A percentile compares a stretch with the other conserved stretches of the same genome.
Evolutionary conservation across 2,797 vertebrate genomes (phyloP).

Genomic region (Arnoldichthys spilopterus): DNA sequence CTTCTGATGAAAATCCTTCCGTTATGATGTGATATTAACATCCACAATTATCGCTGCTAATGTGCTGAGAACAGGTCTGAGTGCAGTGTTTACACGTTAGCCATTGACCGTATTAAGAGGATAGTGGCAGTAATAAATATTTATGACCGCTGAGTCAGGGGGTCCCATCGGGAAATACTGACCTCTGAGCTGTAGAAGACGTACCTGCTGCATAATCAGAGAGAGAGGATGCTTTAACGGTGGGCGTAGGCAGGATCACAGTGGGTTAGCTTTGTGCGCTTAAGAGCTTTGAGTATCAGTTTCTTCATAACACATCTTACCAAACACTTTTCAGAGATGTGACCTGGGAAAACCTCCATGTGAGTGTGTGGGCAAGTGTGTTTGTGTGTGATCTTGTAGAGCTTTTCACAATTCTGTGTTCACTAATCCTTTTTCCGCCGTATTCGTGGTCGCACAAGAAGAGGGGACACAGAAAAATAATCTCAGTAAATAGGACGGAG

Average conservation of each 20-base stretch:
- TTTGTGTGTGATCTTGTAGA: slow-evolving; percentile 4
- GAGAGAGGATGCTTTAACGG: slow-evolving; percentile 28
- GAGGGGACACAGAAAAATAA: slow-evolving; percentile 12
- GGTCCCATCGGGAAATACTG: slow-evolving; percentile 50
- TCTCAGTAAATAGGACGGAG: slow-evolving; percentile 23
- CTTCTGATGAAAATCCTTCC: slow-evolving; percentile 5
- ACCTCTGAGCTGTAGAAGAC: slow-evolving; percentile 53
- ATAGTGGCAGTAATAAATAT: slow-evolving; percentile 50
- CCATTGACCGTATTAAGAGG: slow-evolving; percentile 35
- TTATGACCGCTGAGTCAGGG: slow-evolving; percentile 45
- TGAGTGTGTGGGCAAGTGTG: background rate
- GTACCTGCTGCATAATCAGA: slow-evolving; percentile 46
- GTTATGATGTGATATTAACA: background rate
- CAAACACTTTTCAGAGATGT: background rate
- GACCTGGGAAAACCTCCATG: slow-evolving; percentile 10
- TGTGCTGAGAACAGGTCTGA: slow-evolving; percentile 28
- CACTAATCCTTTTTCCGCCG: background rate
- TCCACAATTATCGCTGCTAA: slow-evolving; percentile 12
- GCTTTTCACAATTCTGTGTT: slow-evolving; percentile 22
- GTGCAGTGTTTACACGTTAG: slow-evolving; percentile 34
- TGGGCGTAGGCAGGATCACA: slow-evolving; percentile 24
- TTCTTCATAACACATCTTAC: slow-evolving; percentile 16
- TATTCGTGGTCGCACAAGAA: background rate
- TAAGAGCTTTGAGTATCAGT: slow-evolving; percentile 8
- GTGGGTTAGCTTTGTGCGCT: slow-evolving; percentile 27